Percentiles rank a stretch among this genome's conserved stretches.
These are phyloP conservation scores for Eptatretus atami DNA, from an alignment of 2,797 vertebrate genomes.

Conservation along the genomic window DNA sequence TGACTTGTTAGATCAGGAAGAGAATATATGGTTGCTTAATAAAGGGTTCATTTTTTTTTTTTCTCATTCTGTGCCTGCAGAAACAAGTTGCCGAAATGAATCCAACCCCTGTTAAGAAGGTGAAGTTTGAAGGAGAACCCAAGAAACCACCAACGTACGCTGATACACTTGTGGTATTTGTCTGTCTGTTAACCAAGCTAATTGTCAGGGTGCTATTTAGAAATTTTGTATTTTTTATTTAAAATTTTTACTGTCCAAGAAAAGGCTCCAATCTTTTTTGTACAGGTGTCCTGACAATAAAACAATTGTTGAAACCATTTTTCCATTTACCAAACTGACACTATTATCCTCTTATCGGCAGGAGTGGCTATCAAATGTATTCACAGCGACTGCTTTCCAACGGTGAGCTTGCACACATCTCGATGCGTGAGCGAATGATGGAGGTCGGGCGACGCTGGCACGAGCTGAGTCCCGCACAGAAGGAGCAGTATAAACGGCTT, in stretches of 20 bases:
- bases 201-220: too few species aligned
- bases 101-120: conserved; percentile 15
- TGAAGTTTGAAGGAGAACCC: conserved; percentile 31
- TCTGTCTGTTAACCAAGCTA: too few species aligned
- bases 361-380: conserved; percentile 40
- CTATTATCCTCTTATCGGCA: conserved; percentile 8
- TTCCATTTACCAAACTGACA: background rate
- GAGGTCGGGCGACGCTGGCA: conserved; percentile 37
- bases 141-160: conserved; percentile 37
- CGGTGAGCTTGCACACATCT: conserved; percentile 31
- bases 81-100: conserved; percentile 5
- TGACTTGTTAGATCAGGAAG: too few species aligned
- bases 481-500: conserved; percentile 32
- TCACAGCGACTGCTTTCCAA: conserved; percentile 35
- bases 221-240: too few species aligned
- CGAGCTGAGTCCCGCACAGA: conserved; percentile 22
- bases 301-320: too few species aligned
- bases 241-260: too few species aligned
- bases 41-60: too few species aligned
- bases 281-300: background rate
- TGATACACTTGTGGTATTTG: too few species aligned
- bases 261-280: background rate
- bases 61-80: background rate
- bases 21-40: too few species aligned
- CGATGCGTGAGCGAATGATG: conserved; percentile 36